These are phyloP conservation scores for Physeter macrocephalus DNA, from an alignment of 2,113 vertebrate genomes.

Conservation along the genomic window DNA sequence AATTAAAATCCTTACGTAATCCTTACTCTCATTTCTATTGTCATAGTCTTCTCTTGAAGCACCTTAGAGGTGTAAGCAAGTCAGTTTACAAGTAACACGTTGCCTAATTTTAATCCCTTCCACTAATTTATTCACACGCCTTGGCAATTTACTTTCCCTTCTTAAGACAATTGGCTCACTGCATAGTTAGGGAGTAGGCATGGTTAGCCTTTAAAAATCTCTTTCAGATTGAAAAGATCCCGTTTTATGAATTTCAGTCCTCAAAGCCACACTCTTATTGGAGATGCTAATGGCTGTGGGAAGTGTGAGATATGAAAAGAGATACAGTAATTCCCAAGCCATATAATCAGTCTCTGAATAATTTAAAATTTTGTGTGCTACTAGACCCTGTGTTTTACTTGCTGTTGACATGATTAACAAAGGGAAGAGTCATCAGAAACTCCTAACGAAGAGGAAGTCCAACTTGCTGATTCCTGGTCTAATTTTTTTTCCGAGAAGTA, in stretches of 20 bases:
- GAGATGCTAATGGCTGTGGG: background rate
- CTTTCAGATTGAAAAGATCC: background rate
- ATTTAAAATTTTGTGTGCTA: background rate
- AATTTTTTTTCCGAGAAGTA: background rate
- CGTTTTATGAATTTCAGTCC: background rate
- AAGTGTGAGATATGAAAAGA: conserved; percentile 14
- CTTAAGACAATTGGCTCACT: background rate
- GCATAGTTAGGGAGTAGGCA: background rate
- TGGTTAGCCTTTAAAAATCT: background rate
- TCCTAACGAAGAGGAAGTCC: background rate
- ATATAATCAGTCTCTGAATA: conserved; percentile 21
- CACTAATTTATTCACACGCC: background rate
- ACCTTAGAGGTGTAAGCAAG: background rate
- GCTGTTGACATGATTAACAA: conserved; percentile 1
- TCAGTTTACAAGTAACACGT: background rate
- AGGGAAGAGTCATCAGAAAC: background rate
- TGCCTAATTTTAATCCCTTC: background rate
- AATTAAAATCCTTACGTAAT: background rate
- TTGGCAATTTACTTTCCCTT: background rate
- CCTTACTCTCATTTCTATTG: background rate
- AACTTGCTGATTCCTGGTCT: background rate
- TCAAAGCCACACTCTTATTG: background rate
- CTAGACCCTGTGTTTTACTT: conserved; percentile 6
- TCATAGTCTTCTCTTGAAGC: background rate
- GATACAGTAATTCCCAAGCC: background rate